Evolutionary conservation across 1,140 invertebrate genomes (phyloP), one percentile per base, ranked within the genome.

Genomic region (Heliconius hermathena): DNA sequence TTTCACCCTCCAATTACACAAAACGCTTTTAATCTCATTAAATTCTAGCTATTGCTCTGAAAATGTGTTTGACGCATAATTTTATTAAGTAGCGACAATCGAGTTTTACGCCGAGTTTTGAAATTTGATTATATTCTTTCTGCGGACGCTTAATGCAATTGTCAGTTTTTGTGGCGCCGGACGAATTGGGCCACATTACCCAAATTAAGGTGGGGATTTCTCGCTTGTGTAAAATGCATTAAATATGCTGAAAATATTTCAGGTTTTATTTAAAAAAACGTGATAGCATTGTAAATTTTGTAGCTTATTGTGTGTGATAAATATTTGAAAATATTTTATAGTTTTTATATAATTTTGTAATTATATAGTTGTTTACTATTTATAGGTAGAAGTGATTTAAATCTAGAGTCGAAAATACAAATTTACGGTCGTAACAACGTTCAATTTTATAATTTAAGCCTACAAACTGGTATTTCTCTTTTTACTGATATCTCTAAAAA

Each of bases 61-160:
- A 85, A 89, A 87, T 85, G 85, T 89, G 84, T 88, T 88, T 86
- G 85, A 87, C 83, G 84, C 78, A 75, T 87, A 89, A 89, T 85
- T 84, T 77, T 78, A 87, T 89, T 88, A 89, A 85, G 80, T 79
- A 80, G 79, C 81, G 75, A 79, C 81, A 84, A 84, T 84, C 73
- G 81, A 81, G 78, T 84, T 84, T 81, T 26, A 72, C 83, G 79
- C 75, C 57, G 70, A 79, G 77, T 77, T 81, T 84, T 82, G 73
- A 57, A 79, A 83, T 83, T 81, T 20, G 76, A 80, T 84, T 79
- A 81, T 38, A 71, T 75, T 76, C 66, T 83, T 79, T 83, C 74
- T 52, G 79, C 46, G 75, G 70, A 72, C 52, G 41, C 73, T 78
- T 82, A 82, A 82, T 82, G 52, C 73, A 77, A 76, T 82, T 82